Conservation (phyloP, 2,797 vertebrate species). For the Arremon aurantiirostris region DNA sequence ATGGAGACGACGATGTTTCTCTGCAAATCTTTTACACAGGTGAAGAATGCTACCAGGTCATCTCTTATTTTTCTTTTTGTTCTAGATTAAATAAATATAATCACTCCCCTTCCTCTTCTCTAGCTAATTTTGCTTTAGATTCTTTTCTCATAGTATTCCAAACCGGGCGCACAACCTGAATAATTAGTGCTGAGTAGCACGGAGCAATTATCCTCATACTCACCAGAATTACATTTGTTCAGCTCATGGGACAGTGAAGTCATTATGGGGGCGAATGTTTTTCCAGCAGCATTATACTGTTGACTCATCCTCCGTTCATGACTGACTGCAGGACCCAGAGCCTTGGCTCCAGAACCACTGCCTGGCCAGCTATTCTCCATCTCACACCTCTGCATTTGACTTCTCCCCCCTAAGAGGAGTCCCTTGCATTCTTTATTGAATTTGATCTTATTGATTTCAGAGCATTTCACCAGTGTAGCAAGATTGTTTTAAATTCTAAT, state of each 20-base stretch:
- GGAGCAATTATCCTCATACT: background rate
- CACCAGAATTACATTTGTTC: background rate
- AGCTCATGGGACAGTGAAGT: background rate
- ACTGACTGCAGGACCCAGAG: background rate
- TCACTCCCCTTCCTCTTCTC: background rate
- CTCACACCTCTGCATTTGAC: background rate
- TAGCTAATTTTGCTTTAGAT: background rate
- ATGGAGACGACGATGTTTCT: background rate
- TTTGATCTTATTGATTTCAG: conserved; percentile 39
- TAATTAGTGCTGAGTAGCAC: background rate
- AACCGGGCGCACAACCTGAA: background rate
- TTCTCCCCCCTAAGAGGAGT: background rate
- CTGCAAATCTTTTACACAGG: background rate
- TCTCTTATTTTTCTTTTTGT: background rate
- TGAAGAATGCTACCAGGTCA: background rate
- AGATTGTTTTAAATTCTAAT: conserved; percentile 47
- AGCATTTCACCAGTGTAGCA: background rate
- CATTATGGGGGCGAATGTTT: background rate
- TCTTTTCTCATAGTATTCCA: background rate
- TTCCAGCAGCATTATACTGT: background rate
- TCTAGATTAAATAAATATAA: background rate
- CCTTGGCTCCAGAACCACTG: background rate
- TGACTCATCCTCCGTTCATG: background rate
- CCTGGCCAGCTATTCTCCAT: background rate
- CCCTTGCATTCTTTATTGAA: conserved; percentile 31